Percentiles rank a stretch among this genome's conserved stretches.
Evolutionary conservation across 2,888 invertebrate species (phyloP).

Genomic region (Drosophila austrosaltans): DNA sequence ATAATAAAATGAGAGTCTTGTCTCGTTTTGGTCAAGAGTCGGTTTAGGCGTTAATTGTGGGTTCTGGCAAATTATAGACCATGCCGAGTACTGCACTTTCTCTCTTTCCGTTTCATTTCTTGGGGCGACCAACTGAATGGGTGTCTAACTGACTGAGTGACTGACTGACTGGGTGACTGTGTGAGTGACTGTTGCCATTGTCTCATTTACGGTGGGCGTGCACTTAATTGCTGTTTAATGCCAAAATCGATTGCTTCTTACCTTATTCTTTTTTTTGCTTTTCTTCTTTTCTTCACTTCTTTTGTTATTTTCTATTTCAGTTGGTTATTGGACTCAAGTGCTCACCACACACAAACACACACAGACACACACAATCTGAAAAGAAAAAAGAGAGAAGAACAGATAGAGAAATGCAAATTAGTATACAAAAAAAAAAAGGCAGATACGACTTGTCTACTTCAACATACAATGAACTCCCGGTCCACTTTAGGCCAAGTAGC

Average conservation of each 20-base stretch:
- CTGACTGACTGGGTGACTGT: constrained; percentile 1
- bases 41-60: constrained; percentile 76
- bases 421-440: constrained; percentile 39
- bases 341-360: not conserved
- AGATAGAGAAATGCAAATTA: constrained; percentile 53
- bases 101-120: constrained; percentile 35
- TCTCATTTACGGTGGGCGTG: constrained; percentile 31
- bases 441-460: constrained; percentile 38
- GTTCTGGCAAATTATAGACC: constrained; percentile 73
- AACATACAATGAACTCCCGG: constrained; percentile 40
- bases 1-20: constrained; percentile 27
- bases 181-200: constrained; percentile 15
- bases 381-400: constrained; percentile 11
- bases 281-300: not conserved
- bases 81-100: constrained; percentile 61
- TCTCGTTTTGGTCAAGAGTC: constrained; percentile 9
- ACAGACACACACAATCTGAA: constrained; percentile 36
- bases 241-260: constrained; percentile 61
- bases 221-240: constrained; percentile 61
- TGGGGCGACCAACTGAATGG: constrained; percentile 23
- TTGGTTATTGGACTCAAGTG: constrained; percentile 18
- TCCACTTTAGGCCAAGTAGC: constrained; percentile 18
- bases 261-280: constrained; percentile 40
- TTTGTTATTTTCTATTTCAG: constrained; percentile 7
- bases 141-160: constrained; percentile 32